A percentile compares a stretch with the other conserved stretches of the same genome.
Conservation (phyloP, 2,888 invertebrate genomes). For the Heliconius ismenius region DNA sequence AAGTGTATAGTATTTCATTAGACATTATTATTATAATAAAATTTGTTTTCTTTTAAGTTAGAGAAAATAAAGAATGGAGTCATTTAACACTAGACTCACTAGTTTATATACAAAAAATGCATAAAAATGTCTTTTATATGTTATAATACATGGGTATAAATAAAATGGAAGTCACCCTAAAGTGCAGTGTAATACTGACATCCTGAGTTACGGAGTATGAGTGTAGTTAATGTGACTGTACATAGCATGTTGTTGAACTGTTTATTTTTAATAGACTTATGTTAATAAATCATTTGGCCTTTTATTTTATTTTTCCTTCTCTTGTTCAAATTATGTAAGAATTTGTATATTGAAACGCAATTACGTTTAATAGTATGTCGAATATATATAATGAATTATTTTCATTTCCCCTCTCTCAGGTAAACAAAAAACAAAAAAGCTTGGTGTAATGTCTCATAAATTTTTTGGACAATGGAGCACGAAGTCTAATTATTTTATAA, state of each 20-base stretch:
- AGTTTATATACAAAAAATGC: no score
- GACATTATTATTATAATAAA: not conserved
- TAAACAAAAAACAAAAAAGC: no score
- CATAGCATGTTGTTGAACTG: constrained; percentile 79
- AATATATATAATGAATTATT: no score
- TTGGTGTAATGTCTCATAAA: no score
- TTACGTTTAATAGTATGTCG: not conserved
- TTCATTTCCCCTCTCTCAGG: no score
- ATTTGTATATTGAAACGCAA: not conserved
- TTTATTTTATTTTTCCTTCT: constrained; percentile 56
- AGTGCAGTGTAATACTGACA: constrained; percentile 41
- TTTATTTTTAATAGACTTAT: constrained; percentile 81
- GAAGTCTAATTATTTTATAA: no score
- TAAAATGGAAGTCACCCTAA: constrained; percentile 33
- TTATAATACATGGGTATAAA: not conserved
- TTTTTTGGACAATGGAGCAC: no score
- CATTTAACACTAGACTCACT: no score
- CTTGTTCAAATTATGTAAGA: not conserved
- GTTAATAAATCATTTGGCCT: constrained; percentile 73
- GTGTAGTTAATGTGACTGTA: constrained; percentile 76
- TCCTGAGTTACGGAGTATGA: constrained; percentile 51
- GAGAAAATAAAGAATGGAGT: not conserved
- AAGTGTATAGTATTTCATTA: not conserved
- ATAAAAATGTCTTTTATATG: not conserved
- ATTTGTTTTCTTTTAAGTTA: not conserved